A percentile compares a stretch with the other conserved stretches of the same genome.
Evolutionary conservation across 2,113 vertebrate genomes (phyloP).

Genomic region (Protobothrops mucrosquamatus): DNA sequence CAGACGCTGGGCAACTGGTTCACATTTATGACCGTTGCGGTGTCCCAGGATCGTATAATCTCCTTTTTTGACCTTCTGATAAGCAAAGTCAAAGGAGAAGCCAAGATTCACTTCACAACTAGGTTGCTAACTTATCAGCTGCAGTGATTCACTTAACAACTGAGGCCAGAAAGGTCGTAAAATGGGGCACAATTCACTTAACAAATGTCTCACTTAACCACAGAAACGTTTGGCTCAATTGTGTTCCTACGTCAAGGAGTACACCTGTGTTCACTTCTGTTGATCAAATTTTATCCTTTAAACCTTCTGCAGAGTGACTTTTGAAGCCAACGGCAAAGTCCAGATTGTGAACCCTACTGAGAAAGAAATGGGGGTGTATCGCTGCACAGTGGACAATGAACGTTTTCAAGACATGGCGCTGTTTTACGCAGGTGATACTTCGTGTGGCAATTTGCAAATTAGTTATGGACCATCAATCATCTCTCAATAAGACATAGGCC

Average conservation of each 20-base stretch:
- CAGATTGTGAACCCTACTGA: conserved; percentile 72
- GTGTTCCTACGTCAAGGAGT: neutral
- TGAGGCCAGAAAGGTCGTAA: neutral
- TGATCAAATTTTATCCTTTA: neutral
- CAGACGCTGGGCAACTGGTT: neutral
- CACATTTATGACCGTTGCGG: neutral
- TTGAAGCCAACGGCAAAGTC: conserved; percentile 68
- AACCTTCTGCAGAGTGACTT: conserved; percentile 66
- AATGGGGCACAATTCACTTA: neutral
- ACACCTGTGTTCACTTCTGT: neutral
- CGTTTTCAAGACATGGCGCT: conserved; percentile 75
- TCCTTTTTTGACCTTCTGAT: neutral
- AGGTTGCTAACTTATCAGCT: no score
- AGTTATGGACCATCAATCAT: neutral
- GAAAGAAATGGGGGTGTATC: conserved; percentile 78
- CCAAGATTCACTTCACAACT: no score
- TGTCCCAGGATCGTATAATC: neutral
- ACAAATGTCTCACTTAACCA: neutral
- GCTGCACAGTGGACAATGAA: conserved; percentile 72
- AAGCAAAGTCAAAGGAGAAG: neutral
- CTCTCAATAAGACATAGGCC: neutral
- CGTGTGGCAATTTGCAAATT: neutral
- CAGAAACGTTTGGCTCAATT: neutral
- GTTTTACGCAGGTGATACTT: conserved; percentile 73
- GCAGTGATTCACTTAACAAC: neutral